Evolutionary conservation across 2,888 invertebrate genomes (phyloP).

Genomic region (Eupithecia vulgata): DNA sequence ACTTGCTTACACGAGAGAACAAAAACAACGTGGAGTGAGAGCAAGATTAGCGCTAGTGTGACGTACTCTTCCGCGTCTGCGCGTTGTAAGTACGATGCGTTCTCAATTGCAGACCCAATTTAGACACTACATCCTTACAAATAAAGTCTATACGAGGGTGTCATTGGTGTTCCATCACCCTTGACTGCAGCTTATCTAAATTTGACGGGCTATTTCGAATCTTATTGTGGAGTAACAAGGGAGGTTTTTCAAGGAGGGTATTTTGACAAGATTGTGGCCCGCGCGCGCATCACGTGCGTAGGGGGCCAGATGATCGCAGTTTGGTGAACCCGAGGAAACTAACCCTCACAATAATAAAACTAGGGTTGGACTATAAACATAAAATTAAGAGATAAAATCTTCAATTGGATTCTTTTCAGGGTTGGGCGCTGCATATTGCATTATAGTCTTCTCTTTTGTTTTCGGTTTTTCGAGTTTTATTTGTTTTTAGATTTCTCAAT

Average conservation of each 20-base stretch:
- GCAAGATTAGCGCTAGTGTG: constrained; percentile 77
- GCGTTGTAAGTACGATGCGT: constrained; percentile 64
- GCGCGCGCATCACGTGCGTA: constrained; percentile 71
- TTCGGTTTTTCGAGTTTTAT: background rate
- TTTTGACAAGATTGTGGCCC: constrained; percentile 61
- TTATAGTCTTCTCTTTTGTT: background rate
- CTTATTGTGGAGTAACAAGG: constrained; percentile 37
- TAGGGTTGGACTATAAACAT: constrained; percentile 43
- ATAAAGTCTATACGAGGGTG: constrained; percentile 61
- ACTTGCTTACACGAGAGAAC: constrained; percentile 46
- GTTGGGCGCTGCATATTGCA: constrained; percentile 2
- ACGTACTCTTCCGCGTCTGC: constrained; percentile 80
- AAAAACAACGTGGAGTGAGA: constrained; percentile 61
- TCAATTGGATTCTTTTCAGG: constrained; percentile 13
- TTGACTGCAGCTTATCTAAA: constrained; percentile 58
- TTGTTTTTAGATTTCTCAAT: background rate
- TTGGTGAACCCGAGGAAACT: constrained; percentile 63
- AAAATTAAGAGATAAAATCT: constrained; percentile 34
- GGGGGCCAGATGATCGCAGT: constrained; percentile 77
- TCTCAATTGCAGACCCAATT: constrained; percentile 61
- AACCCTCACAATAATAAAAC: constrained; percentile 56
- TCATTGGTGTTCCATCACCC: constrained; percentile 55
- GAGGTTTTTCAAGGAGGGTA: constrained; percentile 20
- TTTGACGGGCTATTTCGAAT: constrained; percentile 44
- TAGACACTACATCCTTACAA: constrained; percentile 64